Evolutionary conservation across 2,797 vertebrate species (phyloP).

Genomic region (Neosalanx taihuensis): DNA sequence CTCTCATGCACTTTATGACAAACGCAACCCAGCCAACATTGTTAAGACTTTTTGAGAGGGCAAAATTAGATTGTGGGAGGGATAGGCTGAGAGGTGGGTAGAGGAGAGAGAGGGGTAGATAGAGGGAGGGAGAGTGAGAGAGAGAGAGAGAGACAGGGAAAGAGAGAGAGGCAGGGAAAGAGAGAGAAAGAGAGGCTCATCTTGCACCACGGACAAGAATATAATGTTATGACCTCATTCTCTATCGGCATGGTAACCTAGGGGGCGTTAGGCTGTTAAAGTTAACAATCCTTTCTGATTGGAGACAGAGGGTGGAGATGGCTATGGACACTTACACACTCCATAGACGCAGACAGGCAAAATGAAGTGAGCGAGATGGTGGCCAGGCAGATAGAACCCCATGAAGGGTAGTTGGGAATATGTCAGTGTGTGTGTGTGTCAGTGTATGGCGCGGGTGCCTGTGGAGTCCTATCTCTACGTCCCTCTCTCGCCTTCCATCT

Average conservation of each 20-base stretch:
- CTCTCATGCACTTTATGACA: constrained; percentile 16
- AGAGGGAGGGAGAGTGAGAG: not conserved
- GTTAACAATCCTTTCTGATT: constrained; percentile 15
- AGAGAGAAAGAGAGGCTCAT: constrained; percentile 10
- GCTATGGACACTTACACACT: constrained; percentile 7
- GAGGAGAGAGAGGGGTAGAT: not conserved
- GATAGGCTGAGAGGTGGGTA: constrained; percentile 1
- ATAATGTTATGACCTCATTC: constrained; percentile 35
- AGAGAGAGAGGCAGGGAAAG: not conserved
- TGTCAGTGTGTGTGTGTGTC: too few species aligned
- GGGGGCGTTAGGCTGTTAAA: constrained; percentile 38
- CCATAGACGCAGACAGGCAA: constrained; percentile 21
- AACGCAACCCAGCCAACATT: not conserved
- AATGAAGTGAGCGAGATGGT: not conserved
- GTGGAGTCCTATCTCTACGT: not conserved
- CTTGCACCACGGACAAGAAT: constrained; percentile 24
- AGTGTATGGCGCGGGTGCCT: too few species aligned
- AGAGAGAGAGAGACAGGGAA: not conserved
- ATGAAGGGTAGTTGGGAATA: too few species aligned
- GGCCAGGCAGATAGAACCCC: too few species aligned
- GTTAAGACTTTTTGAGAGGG: not conserved
- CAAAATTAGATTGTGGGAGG: constrained; percentile 12
- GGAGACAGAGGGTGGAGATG: constrained; percentile 10
- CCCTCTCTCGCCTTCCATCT: not conserved
- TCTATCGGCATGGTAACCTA: constrained; percentile 6